Evolutionary conservation across 2,113 vertebrate species (phyloP).

Genomic region (Addax nasomaculatus): DNA sequence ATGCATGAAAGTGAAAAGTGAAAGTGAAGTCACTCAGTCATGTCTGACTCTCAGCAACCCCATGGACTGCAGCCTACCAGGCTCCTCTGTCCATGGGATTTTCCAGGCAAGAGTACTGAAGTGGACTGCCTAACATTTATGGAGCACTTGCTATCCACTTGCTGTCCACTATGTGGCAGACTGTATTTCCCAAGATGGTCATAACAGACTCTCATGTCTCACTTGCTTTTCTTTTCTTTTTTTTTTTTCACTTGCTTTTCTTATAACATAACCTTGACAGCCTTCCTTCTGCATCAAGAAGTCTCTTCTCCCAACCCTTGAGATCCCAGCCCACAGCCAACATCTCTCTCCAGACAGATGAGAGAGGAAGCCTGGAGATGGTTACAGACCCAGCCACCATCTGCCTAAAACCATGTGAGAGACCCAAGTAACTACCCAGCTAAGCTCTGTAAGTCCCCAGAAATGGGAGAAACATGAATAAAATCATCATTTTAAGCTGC

Average conservation of each 20-base stretch:
- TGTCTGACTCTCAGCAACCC: too few species aligned
- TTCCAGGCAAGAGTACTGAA: too few species aligned
- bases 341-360: rapidly evolving
- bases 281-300: too few species aligned
- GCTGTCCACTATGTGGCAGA: background rate
- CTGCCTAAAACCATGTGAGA: too few species aligned
- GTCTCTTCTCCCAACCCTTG: background rate
- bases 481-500: background rate
- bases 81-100: too few species aligned
- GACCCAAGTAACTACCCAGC: background rate
- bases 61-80: too few species aligned
- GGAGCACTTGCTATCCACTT: rapidly evolving
- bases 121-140: rapidly evolving
- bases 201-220: background rate
- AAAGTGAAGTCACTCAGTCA: too few species aligned
- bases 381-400: background rate
- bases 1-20: too few species aligned
- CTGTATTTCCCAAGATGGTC: background rate
- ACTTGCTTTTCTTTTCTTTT: background rate
- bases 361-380: background rate
- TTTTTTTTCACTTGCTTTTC: background rate
- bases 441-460: too few species aligned
- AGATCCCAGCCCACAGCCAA: background rate
- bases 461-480: background rate
- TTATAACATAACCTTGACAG: background rate